A percentile compares a stretch with the other conserved stretches of the same genome.
Evolutionary conservation across 2,113 vertebrate species (phyloP).

Genomic region (Podarcis raffonei): DNA sequence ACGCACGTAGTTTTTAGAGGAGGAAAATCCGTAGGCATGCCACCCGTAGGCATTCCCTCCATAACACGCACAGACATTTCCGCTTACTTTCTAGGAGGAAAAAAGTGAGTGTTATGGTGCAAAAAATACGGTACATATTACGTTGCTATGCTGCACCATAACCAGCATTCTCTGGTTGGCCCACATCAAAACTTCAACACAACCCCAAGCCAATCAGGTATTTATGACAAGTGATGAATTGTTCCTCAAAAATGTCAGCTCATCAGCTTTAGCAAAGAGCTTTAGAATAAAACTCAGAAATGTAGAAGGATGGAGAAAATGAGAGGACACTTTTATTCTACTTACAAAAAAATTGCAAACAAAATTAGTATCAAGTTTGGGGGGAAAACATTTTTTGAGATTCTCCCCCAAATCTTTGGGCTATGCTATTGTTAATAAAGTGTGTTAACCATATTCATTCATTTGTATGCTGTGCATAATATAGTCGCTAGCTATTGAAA

Average conservation of each 20-base stretch:
- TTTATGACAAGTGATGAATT: neutral
- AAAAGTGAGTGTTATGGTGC: too few species aligned
- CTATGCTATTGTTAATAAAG: neutral
- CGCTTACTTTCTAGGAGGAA: too few species aligned
- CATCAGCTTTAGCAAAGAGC: neutral
- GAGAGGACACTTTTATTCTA: neutral
- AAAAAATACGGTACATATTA: too few species aligned
- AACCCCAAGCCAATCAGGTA: neutral
- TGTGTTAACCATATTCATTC: neutral
- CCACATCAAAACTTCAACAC: too few species aligned
- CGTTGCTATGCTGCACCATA: too few species aligned
- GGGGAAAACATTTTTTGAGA: neutral
- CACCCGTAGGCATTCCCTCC: too few species aligned
- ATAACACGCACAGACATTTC: too few species aligned
- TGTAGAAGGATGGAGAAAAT: neutral
- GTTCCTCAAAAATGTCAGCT: neutral
- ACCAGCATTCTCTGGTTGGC: too few species aligned
- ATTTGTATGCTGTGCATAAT: neutral
- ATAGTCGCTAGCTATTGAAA: neutral
- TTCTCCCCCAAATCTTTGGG: neutral
- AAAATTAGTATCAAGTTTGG: neutral
- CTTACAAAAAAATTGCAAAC: neutral
- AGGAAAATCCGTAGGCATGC: too few species aligned
- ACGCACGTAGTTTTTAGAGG: too few species aligned
- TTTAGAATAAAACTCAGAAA: neutral